Percentiles rank a stretch among this genome's conserved stretches.
These are phyloP conservation scores for Tachyglossus aculeatus DNA, from an alignment of 2,797 vertebrate genomes.

Conservation along the genomic window DNA sequence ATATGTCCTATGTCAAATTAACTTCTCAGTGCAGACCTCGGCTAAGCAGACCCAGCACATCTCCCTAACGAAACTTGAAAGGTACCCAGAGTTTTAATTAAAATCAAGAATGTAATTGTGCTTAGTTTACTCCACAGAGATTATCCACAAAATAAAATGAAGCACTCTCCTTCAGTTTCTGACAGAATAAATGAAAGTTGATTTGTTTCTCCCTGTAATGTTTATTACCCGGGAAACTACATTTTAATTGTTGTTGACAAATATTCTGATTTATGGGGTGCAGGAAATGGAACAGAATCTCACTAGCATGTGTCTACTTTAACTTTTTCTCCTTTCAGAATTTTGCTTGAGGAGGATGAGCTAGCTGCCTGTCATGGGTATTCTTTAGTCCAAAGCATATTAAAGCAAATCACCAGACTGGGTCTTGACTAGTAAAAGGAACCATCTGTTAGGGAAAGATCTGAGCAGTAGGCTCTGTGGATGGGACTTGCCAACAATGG, in stretches of 20 bases:
- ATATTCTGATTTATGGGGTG: constrained; percentile 73
- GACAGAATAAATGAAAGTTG: constrained; percentile 78
- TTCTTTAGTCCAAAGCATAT: constrained; percentile 73
- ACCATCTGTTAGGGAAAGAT: constrained; percentile 79
- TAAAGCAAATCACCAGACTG: constrained; percentile 80
- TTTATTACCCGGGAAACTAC: constrained; percentile 69
- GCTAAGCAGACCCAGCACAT: constrained; percentile 76
- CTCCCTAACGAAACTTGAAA: constrained; percentile 77
- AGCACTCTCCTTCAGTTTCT: constrained; percentile 66
- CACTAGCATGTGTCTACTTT: constrained; percentile 53
- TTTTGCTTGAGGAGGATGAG: constrained; percentile 64
- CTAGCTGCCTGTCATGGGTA: constrained; percentile 64
- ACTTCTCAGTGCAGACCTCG: constrained; percentile 72
- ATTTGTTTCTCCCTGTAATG: constrained; percentile 71
- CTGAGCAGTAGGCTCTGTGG: constrained; percentile 67
- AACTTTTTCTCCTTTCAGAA: constrained; percentile 63
- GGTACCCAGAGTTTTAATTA: constrained; percentile 82
- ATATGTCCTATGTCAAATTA: constrained; percentile 81
- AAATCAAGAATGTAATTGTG: constrained; percentile 77
- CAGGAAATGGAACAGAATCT: constrained; percentile 26
- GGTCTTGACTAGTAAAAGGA: constrained; percentile 75
- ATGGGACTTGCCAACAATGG: constrained; percentile 63
- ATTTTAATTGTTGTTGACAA: constrained; percentile 77
- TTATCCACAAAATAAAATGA: constrained; percentile 71
- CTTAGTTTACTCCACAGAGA: constrained; percentile 71